phyloP scores from a whole-genome alignment of 1,140 invertebrate species.

The Bradysia coprophila region DNA sequence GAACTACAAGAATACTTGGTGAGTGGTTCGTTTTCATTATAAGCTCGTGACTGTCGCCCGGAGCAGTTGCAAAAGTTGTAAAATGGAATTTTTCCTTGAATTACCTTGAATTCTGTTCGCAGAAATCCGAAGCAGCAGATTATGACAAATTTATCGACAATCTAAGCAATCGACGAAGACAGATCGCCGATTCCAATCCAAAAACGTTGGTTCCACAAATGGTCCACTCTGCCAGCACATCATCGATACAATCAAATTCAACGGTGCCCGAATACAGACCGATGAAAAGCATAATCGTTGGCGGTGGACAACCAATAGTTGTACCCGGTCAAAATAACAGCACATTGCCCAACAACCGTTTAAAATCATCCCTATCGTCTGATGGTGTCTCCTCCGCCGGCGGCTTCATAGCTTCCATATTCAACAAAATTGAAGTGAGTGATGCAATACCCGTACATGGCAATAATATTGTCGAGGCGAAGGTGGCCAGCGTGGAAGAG shows the following conservation, averaged over 20 bases:
- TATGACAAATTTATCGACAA: constrained; percentile 70
- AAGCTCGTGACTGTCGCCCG: not conserved
- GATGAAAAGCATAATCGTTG: constrained; percentile 26
- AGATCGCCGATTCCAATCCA: constrained; percentile 39
- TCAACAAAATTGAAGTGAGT: not conserved
- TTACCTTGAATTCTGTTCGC: constrained; percentile 37
- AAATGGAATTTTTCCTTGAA: constrained; percentile 3
- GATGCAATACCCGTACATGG: constrained; percentile 2
- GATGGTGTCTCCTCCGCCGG: not conserved
- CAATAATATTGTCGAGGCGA: constrained; percentile 10
- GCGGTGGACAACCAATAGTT: constrained; percentile 14
- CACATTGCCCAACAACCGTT: not conserved
- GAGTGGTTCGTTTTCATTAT: constrained; percentile 3
- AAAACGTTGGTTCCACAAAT: constrained; percentile 19
- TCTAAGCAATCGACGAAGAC: constrained; percentile 47
- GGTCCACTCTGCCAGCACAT: constrained; percentile 20
- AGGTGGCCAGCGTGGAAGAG: constrained; percentile 49
- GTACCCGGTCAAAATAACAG: not conserved
- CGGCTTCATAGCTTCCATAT: not conserved
- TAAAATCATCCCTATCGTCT: not conserved
- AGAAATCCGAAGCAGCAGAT: constrained; percentile 77
- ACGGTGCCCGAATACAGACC: constrained; percentile 24
- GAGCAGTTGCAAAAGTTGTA: not conserved
- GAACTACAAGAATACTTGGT: constrained; percentile 59
- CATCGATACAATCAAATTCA: constrained; percentile 19